Evolutionary conservation across 2,888 invertebrate genomes (phyloP), one percentile per base, ranked within the genome.

Genomic region (Himalopsyche japonica): DNA sequence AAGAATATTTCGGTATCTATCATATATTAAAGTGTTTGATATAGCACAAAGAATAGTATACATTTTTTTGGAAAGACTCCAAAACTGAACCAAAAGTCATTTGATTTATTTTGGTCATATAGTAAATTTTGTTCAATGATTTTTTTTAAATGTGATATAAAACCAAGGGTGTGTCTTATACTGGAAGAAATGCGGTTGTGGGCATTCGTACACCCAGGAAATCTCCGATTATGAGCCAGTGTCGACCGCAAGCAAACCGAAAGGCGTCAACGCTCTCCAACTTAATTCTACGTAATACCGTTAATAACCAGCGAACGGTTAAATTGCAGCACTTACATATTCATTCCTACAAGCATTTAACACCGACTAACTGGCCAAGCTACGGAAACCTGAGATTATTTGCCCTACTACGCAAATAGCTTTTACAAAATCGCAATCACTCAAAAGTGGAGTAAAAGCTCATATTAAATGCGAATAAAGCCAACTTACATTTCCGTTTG

Each of bases 201-300:
- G 6, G 3, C 6, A 32, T 57, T 5, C 6, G 30, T 30, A 1
- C 27, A 5, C 15, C 24, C 27, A 70, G 70, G 27, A 70, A 70
- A 70, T 30, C 27, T 27, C 30, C 20, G 27, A 24, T 70, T 70
- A 30, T 78, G 18, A 48, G 8, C 32, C 18, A 57, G 81, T 79
- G 47, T 34, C 79, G 81, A 79, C 76, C 84, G 79, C 79, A 79
- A 78, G 34, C 24, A 48, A 70, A 18, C 24, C 76, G 57, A 20
- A 49, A 84, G 57, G 79, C 85, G 81, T 70, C 70, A 8, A 57
- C 43, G 43, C 43, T 3, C 24, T 20, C 76, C 80, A 80, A 84
- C 76, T 83, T 84, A 82, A 86, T 86, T 86, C 84, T 84, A 84
- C 86, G 82, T 80, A 82, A 86, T 82, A 84, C 86, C 86, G 86